Base-by-base conservation (phyloP, 2,888 invertebrate species). In the Heliothis peltigera region DNA sequence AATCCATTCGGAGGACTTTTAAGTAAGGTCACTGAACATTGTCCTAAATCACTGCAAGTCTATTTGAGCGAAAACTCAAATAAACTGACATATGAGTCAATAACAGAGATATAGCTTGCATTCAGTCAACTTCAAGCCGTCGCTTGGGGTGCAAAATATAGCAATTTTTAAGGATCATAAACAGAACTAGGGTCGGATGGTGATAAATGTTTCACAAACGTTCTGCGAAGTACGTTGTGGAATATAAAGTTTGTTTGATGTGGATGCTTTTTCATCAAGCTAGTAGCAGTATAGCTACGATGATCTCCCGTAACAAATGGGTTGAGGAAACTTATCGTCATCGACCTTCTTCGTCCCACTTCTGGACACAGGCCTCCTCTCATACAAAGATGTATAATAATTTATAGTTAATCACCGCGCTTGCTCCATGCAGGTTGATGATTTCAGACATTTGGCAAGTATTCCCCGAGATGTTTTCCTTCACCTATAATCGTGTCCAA, bases 1-100 rank as follows among this genome's bases (percentile, higher is more conserved):
- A n/a, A 25, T 25, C 4, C 6, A 25, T 25, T 25, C 25, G 25
- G 3, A 3, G 25, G 3, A 43, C 32, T 64, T 10, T 47, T 21
- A 52, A 32, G 25, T 18, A n/a, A n/a, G n/a, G n/a, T n/a, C 21
- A 4, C 28, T 22, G 66, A 58, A 47, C 17, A 57, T 25, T 55
- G 17, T 49, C 25, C 62, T 64, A 69, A 75, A 77, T 68, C 61
- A 49, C 54, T 43, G 66, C 35, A 35, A 51, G 19, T 69, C 52
- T 77, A 81, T 77, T 67, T 73, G 79, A 85, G 78, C 54, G 77
- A 78, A 77, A 77, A 81, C 77, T 84, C 86, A 89, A 91, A 91
- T 89, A 86, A 79, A 88, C 92, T 91, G 90, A 92, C 90, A 87
- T 90, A 91, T 91, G 87, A 89, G 86, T 66, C 83, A 89, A 89